A percentile compares a stretch with the other conserved stretches of the same genome.
Conservation (phyloP, 2,888 invertebrate genomes). For the Agonopterix alstromeriana region DNA sequence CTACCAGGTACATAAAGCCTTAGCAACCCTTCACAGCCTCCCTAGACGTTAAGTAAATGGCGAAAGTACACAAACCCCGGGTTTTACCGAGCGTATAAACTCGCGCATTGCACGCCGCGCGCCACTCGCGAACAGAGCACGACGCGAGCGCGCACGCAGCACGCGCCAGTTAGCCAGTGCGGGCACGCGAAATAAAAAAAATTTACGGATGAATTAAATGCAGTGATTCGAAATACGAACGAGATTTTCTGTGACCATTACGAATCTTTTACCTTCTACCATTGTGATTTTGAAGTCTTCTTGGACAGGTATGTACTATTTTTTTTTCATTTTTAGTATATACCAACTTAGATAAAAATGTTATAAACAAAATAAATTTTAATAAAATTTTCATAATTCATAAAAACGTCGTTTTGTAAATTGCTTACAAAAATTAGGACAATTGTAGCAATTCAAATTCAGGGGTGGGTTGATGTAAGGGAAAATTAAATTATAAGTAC, state of each 20-base stretch:
- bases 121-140: constrained; percentile 53
- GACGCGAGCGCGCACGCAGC: constrained; percentile 14
- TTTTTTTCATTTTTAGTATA: not conserved
- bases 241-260: constrained; percentile 14
- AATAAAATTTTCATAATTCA: too few relatives aligned
- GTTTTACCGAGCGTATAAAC: constrained; percentile 49
- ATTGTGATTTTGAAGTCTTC: constrained; percentile 4
- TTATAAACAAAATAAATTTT: too few relatives aligned
- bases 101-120: constrained; percentile 34
- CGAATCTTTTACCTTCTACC: constrained; percentile 5
- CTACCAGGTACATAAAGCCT: not conserved
- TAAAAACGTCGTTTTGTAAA: too few relatives aligned
- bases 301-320: constrained; percentile 4
- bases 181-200: constrained; percentile 16
- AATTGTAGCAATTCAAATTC: too few relatives aligned
- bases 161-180: constrained; percentile 5
- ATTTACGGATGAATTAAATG: constrained; percentile 18
- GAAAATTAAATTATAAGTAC: too few relatives aligned
- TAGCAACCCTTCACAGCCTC: constrained; percentile 11
- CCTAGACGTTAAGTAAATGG: constrained; percentile 23
- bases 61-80: constrained; percentile 61
- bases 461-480: too few relatives aligned
- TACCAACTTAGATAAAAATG: too few relatives aligned
- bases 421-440: too few relatives aligned
- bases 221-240: constrained; percentile 23